A percentile compares a stretch with the other conserved stretches of the same genome.
These are phyloP conservation scores for Fringilla coelebs DNA, from an alignment of 2,797 vertebrate genomes.

Conservation along the genomic window DNA sequence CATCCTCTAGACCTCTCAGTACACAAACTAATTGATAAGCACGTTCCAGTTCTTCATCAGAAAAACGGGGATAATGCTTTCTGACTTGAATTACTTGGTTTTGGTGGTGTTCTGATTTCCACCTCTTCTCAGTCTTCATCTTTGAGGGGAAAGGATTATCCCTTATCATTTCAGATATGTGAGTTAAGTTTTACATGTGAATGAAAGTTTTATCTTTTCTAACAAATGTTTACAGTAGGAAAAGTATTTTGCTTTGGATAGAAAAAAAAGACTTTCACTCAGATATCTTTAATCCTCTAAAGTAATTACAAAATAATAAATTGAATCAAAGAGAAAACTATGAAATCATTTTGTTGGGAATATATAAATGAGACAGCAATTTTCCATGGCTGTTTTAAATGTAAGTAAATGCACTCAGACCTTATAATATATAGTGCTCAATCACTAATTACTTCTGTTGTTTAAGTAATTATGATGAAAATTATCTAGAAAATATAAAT, in stretches of 20 bases:
- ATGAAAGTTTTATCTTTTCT: not conserved
- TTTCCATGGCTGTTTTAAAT: not conserved
- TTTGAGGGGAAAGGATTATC: not conserved
- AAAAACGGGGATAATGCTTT: not conserved
- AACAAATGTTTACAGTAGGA: not conserved
- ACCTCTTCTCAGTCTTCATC: rapidly evolving
- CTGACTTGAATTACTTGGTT: not conserved
- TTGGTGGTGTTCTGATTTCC: not conserved
- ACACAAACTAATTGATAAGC: not conserved
- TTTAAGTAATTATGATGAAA: not conserved
- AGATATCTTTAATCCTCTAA: not conserved
- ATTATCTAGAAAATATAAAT: not conserved
- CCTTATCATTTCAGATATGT: not conserved
- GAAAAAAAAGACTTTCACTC: not conserved
- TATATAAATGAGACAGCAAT: not conserved
- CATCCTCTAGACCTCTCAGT: not conserved
- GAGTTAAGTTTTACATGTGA: not conserved
- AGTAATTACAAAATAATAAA: not conserved
- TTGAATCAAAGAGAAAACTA: not conserved
- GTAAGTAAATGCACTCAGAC: not conserved
- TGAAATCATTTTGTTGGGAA: not conserved
- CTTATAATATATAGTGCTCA: not conserved
- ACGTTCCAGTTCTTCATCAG: not conserved
- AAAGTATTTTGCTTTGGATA: not conserved
- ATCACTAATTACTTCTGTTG: not conserved